Percentiles rank a stretch among this genome's conserved stretches.
These are phyloP conservation scores for Misgurnus mizolepis DNA, from an alignment of 2,113 vertebrate genomes.

Conservation along the genomic window DNA sequence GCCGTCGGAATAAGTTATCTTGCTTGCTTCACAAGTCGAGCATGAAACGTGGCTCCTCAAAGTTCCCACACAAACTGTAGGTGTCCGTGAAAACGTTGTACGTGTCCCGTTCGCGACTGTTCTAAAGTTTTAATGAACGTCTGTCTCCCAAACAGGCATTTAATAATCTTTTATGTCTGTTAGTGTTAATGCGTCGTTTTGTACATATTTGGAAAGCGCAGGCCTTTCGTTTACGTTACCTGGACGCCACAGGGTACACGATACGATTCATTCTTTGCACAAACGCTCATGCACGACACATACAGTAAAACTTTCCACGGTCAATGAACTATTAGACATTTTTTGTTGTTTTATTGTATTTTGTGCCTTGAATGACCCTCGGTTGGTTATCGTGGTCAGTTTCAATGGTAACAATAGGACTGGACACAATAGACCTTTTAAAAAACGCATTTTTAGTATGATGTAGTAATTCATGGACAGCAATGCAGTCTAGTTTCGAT, in stretches of 20 bases:
- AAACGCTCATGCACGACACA: neutral
- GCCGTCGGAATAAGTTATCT: neutral
- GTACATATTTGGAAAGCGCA: neutral
- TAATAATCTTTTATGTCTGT: neutral
- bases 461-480: neutral
- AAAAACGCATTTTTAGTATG: neutral
- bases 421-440: neutral
- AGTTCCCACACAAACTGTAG: conserved; percentile 32
- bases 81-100: neutral
- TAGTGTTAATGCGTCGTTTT: neutral
- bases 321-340: neutral
- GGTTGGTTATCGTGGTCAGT: neutral
- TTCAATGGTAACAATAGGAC: neutral
- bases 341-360: neutral
- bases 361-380: neutral
- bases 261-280: neutral
- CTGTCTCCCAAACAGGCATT: too few species aligned
- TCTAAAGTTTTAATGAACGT: neutral
- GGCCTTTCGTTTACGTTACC: conserved; percentile 6
- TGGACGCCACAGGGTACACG: neutral
- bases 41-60: conserved; percentile 48
- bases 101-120: neutral
- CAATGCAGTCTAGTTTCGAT: neutral
- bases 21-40: neutral
- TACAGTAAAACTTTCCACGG: neutral